phyloP scores from a whole-genome alignment of 2,888 invertebrate species.

The Cataglyphis cursor region DNA sequence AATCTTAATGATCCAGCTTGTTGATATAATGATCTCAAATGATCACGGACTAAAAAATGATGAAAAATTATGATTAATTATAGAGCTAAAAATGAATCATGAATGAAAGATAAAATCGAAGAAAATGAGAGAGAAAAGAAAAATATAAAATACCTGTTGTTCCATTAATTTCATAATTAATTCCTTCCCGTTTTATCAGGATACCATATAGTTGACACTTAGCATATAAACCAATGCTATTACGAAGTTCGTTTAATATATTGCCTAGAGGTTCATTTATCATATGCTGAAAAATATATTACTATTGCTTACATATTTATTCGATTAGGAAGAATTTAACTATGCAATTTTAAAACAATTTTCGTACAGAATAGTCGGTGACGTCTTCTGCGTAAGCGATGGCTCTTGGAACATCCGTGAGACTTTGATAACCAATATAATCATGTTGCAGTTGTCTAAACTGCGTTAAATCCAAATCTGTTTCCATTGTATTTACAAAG shows the following conservation, averaged over 20 bases:
- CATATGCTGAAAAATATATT: conserved; percentile 87
- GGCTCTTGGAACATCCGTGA: conserved; percentile 97
- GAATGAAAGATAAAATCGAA: neutral
- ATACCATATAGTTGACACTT: conserved; percentile 95
- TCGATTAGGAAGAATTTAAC: neutral
- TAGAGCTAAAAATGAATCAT: neutral
- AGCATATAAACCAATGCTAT: conserved; percentile 92
- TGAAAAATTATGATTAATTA: conserved; percentile 1
- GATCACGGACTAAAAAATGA: conserved; percentile 89
- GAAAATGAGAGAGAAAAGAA: neutral
- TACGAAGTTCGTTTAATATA: conserved; percentile 91
- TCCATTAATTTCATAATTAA: conserved; percentile 91
- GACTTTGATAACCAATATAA: conserved; percentile 97
- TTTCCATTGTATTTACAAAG: conserved; percentile 94
- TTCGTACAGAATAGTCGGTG: conserved; percentile 86
- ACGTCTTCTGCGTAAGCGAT: conserved; percentile 91
- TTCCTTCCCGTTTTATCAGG: conserved; percentile 93
- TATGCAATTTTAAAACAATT: neutral
- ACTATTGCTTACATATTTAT: neutral
- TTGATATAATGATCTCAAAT: conserved; percentile 92
- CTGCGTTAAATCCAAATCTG: conserved; percentile 92
- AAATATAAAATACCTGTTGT: conserved; percentile 82
- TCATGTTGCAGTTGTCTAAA: conserved; percentile 96
- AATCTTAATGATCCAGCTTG: conserved; percentile 94
- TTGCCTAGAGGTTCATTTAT: conserved; percentile 91